Conservation (phyloP, 2,113 vertebrate species). For the Charadrius vociferus region DNA sequence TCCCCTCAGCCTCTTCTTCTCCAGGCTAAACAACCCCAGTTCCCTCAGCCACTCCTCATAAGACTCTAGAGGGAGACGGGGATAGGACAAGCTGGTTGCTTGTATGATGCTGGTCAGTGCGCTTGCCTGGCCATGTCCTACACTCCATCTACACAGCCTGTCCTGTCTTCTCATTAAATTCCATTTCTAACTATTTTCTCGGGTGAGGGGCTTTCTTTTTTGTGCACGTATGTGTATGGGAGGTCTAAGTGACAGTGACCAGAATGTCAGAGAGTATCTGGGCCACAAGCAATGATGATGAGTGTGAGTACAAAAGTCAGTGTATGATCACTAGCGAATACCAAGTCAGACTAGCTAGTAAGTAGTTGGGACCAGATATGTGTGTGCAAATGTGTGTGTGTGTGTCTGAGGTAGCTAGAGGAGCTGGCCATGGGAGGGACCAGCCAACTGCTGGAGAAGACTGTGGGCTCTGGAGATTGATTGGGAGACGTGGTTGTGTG, state of each 20-base stretch:
- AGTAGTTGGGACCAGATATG: background rate
- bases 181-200: background rate
- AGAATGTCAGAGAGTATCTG: background rate
- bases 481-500: background rate
- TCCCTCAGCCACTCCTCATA: background rate
- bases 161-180: background rate
- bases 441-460: background rate
- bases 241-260: background rate
- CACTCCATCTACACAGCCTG: background rate
- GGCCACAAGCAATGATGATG: background rate
- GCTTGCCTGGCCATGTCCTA: background rate
- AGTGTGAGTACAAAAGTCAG: background rate
- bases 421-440: background rate
- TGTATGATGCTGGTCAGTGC: background rate
- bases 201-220: background rate
- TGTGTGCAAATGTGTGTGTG: fast-evolving
- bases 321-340: fast-evolving
- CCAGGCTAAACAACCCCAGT: background rate
- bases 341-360: background rate
- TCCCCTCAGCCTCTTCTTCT: background rate
- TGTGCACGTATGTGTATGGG: background rate
- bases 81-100: background rate
- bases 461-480: background rate
- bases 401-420: background rate
- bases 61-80: background rate